These are phyloP conservation scores for Pogoniulus pusillus DNA, from an alignment of 2,797 vertebrate genomes.

Conservation along the genomic window DNA sequence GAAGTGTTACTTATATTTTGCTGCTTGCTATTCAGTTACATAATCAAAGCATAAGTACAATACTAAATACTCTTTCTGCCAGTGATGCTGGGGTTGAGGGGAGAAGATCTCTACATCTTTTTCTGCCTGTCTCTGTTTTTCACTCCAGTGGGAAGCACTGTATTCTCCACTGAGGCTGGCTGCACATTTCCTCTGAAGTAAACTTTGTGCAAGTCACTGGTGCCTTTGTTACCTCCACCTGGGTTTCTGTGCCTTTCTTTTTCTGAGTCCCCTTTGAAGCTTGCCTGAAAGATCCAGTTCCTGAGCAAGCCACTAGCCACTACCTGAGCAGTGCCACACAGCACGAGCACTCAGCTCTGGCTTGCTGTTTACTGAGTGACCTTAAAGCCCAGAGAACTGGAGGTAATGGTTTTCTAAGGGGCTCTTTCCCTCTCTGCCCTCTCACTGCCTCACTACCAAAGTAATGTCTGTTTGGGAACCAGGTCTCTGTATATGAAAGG, in stretches of 20 bases:
- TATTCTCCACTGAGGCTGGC: neutral
- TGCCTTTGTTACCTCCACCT: slow-evolving; percentile 2
- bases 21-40: neutral
- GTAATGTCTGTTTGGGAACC: neutral
- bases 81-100: slow-evolving; percentile 2
- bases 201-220: neutral
- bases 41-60: neutral
- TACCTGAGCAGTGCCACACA: neutral
- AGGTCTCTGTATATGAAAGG: neutral
- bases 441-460: neutral
- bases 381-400: neutral
- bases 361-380: neutral
- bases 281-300: neutral
- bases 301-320: neutral
- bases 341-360: rapidly evolving
- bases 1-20: neutral
- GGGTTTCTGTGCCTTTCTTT: slow-evolving; percentile 13
- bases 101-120: neutral
- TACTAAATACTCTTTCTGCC: slow-evolving; percentile 19
- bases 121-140: neutral
- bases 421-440: neutral
- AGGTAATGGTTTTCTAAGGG: neutral
- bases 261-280: neutral
- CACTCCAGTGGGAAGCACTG: neutral
- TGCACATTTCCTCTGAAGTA: neutral